phyloP scores from a whole-genome alignment of 1,140 invertebrate genomes.

The Mylabris phalerata region DNA sequence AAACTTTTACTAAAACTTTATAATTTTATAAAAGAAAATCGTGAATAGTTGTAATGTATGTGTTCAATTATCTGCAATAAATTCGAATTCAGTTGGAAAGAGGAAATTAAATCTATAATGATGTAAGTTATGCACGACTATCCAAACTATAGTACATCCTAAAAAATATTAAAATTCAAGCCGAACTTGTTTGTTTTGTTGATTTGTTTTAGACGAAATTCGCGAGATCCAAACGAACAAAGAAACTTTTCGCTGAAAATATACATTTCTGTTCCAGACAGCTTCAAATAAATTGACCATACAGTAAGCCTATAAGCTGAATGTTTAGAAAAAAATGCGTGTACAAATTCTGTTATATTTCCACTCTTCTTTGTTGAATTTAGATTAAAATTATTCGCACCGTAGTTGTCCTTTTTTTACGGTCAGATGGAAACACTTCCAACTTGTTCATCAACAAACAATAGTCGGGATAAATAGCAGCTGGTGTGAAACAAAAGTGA shows the following conservation, averaged over 20 bases:
- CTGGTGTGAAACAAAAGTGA: too few species aligned
- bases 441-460: too few species aligned
- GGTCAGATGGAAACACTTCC: too few species aligned
- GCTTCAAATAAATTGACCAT: conserved; percentile 12
- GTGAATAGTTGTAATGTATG: conserved; percentile 14
- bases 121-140: conserved; percentile 8
- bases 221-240: neutral
- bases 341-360: too few species aligned
- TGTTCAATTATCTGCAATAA: conserved; percentile 13
- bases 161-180: too few species aligned
- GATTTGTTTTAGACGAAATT: too few species aligned
- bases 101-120: conserved; percentile 10
- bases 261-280: conserved; percentile 14
- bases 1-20: conserved; percentile 10
- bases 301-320: neutral
- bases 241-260: conserved; percentile 9
- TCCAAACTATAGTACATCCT: conserved; percentile 1
- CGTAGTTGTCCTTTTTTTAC: too few species aligned
- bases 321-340: neutral
- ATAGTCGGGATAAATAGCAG: too few species aligned
- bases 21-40: conserved; percentile 13
- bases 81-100: conserved; percentile 1
- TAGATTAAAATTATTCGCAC: too few species aligned
- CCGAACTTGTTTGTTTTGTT: too few species aligned
- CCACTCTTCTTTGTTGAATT: too few species aligned